Conservation (phyloP, 2,888 invertebrate species). For the Eristalis pertinax region DNA sequence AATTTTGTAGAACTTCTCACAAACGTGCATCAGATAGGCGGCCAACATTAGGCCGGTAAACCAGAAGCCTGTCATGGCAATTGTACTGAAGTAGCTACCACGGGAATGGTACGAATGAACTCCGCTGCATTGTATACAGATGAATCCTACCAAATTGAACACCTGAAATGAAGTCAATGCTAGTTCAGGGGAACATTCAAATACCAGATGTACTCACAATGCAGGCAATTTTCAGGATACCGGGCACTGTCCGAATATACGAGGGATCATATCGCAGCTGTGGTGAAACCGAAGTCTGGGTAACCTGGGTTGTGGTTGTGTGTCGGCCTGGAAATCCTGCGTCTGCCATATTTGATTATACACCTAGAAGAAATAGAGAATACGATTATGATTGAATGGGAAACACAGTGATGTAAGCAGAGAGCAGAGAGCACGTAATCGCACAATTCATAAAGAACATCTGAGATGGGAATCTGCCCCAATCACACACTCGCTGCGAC, state of each 20-base stretch:
- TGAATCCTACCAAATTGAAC: conserved; percentile 89
- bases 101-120: conserved; percentile 82
- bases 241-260: conserved; percentile 88
- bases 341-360: conserved; percentile 82
- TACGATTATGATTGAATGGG: neutral
- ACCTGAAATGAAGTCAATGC: conserved; percentile 80
- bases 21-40: conserved; percentile 91
- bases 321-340: conserved; percentile 89
- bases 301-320: conserved; percentile 87
- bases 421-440: neutral
- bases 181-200: neutral
- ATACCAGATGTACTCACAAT: conserved; percentile 85
- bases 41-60: conserved; percentile 90
- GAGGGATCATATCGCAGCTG: conserved; percentile 88
- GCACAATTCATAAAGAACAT: neutral
- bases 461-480: neutral
- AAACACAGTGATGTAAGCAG: neutral
- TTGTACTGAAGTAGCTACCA: conserved; percentile 89
- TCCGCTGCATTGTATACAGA: conserved; percentile 87
- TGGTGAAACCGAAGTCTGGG: conserved; percentile 87
- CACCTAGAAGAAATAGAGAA: conserved; percentile 11
- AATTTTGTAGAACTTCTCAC: conserved; percentile 91
- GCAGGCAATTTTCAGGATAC: conserved; percentile 88
- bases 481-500: no score
- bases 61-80: conserved; percentile 93